Percentiles rank a stretch among this genome's conserved stretches.
Evolutionary conservation across 2,113 vertebrate genomes (phyloP).

Genomic region (Pachypanchax playfairii): DNA sequence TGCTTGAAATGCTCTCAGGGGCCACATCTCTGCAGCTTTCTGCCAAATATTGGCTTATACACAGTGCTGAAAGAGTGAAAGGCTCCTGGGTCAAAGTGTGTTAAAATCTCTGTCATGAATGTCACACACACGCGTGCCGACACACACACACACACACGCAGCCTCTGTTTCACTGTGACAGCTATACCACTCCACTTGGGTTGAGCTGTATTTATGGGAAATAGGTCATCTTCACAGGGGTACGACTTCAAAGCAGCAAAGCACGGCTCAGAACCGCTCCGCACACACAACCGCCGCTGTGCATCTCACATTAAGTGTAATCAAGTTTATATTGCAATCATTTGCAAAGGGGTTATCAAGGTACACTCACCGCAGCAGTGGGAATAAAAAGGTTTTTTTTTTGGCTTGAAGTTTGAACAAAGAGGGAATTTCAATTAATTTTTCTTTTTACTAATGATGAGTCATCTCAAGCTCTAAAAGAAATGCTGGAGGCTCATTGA

Average conservation of each 20-base stretch:
- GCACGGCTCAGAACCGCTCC: slow-evolving; percentile 23
- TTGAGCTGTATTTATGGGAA: slow-evolving; percentile 51
- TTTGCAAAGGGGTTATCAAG: slow-evolving; percentile 16
- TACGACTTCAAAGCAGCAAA: slow-evolving; percentile 61
- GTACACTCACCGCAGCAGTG: slow-evolving; percentile 7
- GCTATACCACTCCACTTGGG: slow-evolving; percentile 32
- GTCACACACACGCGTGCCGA: slow-evolving; percentile 41
- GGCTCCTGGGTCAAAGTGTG: slow-evolving; percentile 41
- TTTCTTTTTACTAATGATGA: slow-evolving; percentile 41
- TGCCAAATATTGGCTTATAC: slow-evolving; percentile 56
- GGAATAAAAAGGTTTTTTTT: slow-evolving; percentile 24
- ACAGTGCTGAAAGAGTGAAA: background rate
- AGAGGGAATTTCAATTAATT: slow-evolving; percentile 42
- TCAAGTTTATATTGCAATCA: slow-evolving; percentile 32
- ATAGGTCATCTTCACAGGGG: slow-evolving; percentile 63
- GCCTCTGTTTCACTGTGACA: slow-evolving; percentile 43
- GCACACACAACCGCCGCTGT: background rate
- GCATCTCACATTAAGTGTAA: slow-evolving; percentile 40
- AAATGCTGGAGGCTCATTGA: slow-evolving; percentile 49
- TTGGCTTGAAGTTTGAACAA: slow-evolving; percentile 46
- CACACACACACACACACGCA: slow-evolving; percentile 34
- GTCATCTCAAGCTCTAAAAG: slow-evolving; percentile 48
- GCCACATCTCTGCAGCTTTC: slow-evolving; percentile 32
- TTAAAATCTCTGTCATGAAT: slow-evolving; percentile 42
- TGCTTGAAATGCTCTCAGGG: slow-evolving; percentile 36